Evolutionary conservation across 2,888 invertebrate species (phyloP).

Genomic region (Cenopis cana): DNA sequence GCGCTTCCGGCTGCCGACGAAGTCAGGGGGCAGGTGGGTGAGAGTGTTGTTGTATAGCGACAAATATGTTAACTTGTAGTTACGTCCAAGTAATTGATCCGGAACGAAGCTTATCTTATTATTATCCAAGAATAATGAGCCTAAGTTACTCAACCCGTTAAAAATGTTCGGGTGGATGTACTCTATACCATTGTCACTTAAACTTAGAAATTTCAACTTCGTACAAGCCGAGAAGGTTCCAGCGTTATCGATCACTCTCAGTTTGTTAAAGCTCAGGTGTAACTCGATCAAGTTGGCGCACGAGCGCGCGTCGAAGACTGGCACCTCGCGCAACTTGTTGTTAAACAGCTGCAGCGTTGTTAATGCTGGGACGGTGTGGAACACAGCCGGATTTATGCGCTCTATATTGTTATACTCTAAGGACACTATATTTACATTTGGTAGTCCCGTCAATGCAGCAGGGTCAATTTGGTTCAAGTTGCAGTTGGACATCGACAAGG

Average conservation of each 20-base stretch:
- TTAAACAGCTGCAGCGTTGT: neutral
- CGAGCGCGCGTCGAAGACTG: neutral
- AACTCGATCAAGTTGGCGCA: neutral
- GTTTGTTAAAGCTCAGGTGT: neutral
- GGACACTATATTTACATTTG: neutral
- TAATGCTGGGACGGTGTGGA: neutral
- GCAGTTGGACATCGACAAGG: neutral
- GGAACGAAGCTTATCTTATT: neutral
- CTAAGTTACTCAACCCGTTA: neutral
- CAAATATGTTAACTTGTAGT: neutral
- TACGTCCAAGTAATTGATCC: neutral
- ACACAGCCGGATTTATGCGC: no score
- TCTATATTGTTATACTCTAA: neutral
- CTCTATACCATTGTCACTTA: neutral
- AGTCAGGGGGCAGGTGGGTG: neutral
- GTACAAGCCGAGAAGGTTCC: no score
- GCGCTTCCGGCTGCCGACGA: neutral
- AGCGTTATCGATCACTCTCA: no score
- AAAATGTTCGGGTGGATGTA: neutral
- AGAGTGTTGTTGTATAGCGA: neutral
- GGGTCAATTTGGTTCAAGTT: neutral
- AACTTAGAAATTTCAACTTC: neutral
- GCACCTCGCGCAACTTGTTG: neutral
- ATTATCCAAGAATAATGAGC: fast-evolving
- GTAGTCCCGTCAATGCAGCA: no score